Conservation (phyloP, 2,888 invertebrate species). For the Caenorhabditis afra region DNA sequence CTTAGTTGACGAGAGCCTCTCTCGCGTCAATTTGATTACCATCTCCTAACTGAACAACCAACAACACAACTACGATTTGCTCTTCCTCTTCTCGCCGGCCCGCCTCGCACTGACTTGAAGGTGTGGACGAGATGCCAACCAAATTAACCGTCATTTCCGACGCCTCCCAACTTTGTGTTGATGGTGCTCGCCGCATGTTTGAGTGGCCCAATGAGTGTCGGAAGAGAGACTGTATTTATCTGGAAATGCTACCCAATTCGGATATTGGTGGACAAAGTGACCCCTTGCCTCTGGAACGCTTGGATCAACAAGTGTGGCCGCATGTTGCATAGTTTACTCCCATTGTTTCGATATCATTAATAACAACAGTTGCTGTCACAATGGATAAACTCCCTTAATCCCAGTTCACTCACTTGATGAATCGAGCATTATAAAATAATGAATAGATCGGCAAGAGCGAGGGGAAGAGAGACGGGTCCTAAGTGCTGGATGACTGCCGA, state of each 20-base stretch:
- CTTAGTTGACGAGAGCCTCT: slow-evolving; percentile 61
- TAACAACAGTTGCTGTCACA: slow-evolving; percentile 8
- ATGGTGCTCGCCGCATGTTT: not conserved
- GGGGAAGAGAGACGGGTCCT: no score
- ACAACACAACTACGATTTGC: slow-evolving; percentile 59
- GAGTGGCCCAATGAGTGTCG: not conserved
- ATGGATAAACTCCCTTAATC: slow-evolving; percentile 1
- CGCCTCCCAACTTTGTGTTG: not conserved
- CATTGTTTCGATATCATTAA: slow-evolving; percentile 17
- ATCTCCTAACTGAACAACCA: slow-evolving; percentile 62
- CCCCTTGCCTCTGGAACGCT: slow-evolving; percentile 2
- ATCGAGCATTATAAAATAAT: slow-evolving; percentile 52
- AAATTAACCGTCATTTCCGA: slow-evolving; percentile 17
- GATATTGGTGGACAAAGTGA: slow-evolving; percentile 8
- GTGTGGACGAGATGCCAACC: not conserved
- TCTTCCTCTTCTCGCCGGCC: slow-evolving; percentile 24
- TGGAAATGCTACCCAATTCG: slow-evolving; percentile 25
- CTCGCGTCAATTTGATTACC: slow-evolving; percentile 66
- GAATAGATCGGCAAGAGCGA: slow-evolving; percentile 23
- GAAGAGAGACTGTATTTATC: slow-evolving; percentile 3
- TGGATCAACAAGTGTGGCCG: not conserved
- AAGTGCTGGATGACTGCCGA: slow-evolving; percentile 54
- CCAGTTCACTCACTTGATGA: slow-evolving; percentile 34
- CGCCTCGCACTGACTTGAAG: not conserved
- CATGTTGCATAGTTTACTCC: not conserved